A percentile compares a stretch with the other conserved stretches of the same genome.
phyloP scores from a whole-genome alignment of 2,888 invertebrate species.

The Aporophyla nigra region DNA sequence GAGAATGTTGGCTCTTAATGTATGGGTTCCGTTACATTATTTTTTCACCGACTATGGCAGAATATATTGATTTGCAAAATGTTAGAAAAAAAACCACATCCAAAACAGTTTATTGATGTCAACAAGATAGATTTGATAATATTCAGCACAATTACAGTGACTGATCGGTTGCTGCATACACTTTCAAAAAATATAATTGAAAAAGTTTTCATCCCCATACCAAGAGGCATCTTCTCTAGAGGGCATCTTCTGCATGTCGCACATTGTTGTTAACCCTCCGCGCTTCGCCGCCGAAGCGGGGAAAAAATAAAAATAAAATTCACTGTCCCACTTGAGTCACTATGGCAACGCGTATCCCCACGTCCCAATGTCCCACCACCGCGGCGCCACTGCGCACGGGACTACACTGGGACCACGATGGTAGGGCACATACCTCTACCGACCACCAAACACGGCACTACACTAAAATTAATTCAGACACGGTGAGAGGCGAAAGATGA shows the following conservation, averaged over 20 bases:
- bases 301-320: conserved; percentile 78
- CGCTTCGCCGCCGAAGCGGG: conserved; percentile 76
- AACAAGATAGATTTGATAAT: conserved; percentile 27
- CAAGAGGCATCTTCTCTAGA: conserved; percentile 86
- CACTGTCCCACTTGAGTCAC: conserved; percentile 85
- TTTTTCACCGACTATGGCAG: not conserved
- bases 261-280: conserved; percentile 78
- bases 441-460: conserved; percentile 84
- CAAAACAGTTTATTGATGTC: conserved; percentile 2
- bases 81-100: not conserved
- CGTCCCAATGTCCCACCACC: conserved; percentile 86
- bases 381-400: conserved; percentile 83
- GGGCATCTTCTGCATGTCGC: conserved; percentile 89
- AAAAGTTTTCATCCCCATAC: conserved; percentile 77
- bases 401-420: conserved; percentile 85
- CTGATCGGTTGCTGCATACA: not conserved
- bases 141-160: not conserved
- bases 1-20: too few relatives aligned
- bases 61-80: not conserved
- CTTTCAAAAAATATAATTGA: conserved; percentile 43
- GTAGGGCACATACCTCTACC: conserved; percentile 89
- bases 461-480: conserved; percentile 84
- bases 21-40: not conserved
- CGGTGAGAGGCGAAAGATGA: conserved; percentile 87
- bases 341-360: conserved; percentile 81